Percentiles rank a stretch among this genome's conserved stretches.
phyloP scores from a whole-genome alignment of 2,797 vertebrate species.

The Graptemys geographica region DNA sequence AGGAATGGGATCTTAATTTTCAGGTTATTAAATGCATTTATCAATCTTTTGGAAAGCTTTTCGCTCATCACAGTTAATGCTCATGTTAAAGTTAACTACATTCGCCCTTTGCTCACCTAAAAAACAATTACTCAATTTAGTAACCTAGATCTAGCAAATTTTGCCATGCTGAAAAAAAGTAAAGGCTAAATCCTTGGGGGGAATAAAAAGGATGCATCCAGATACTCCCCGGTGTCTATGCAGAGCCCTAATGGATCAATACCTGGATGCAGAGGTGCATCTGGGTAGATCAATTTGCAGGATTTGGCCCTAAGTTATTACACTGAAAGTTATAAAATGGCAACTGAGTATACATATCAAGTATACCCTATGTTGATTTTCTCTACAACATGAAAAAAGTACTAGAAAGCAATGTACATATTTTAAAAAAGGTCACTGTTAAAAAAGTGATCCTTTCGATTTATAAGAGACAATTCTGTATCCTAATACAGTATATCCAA shows the following conservation, averaged over 20 bases:
- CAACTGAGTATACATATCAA: background rate
- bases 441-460: background rate
- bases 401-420: background rate
- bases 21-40: background rate
- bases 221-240: no score
- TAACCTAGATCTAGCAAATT: background rate
- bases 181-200: no score
- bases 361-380: background rate
- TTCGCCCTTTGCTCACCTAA: background rate
- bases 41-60: background rate
- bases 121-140: background rate
- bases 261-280: background rate
- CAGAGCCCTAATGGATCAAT: no score
- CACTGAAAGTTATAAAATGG: background rate
- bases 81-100: background rate
- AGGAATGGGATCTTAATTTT: background rate
- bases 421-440: background rate
- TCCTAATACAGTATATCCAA: no score
- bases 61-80: background rate
- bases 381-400: background rate
- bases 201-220: no score
- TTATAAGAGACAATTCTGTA: background rate
- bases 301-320: background rate
- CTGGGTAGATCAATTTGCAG: fast-evolving
- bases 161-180: background rate